Percentiles rank a stretch among this genome's conserved stretches.
phyloP scores from a whole-genome alignment of 1,140 invertebrate species.

The Nymphalis io region DNA sequence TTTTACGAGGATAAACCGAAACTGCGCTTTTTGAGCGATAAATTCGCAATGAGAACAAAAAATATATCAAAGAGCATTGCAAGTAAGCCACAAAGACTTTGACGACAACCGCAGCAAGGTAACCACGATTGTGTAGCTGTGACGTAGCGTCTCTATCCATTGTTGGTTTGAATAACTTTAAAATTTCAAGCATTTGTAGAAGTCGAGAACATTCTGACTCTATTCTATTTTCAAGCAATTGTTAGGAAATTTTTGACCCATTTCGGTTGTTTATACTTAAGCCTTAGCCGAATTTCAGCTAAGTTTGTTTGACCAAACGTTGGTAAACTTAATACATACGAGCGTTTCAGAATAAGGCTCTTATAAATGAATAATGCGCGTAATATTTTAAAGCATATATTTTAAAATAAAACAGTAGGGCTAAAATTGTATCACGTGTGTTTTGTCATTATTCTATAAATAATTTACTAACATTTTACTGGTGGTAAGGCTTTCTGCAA shows the following conservation, averaged over 20 bases:
- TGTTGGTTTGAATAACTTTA: constrained; percentile 3
- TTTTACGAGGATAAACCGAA: neutral
- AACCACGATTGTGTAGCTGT: constrained; percentile 1
- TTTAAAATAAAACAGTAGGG: no score
- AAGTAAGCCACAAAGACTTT: neutral
- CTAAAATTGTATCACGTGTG: no score
- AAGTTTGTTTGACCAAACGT: no score
- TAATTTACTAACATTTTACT: no score
- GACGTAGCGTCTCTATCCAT: neutral
- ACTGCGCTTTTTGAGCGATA: constrained; percentile 2
- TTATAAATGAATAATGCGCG: no score
- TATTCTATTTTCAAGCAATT: neutral
- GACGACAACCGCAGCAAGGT: neutral
- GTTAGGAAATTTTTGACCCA: neutral
- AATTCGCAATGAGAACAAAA: constrained; percentile 3
- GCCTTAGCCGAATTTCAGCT: no score
- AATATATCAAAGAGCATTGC: constrained; percentile 6
- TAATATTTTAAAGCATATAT: no score
- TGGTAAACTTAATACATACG: no score
- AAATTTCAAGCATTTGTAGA: neutral
- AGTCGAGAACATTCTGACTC: constrained; percentile 1
- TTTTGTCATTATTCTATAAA: no score
- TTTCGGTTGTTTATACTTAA: neutral
- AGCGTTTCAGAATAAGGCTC: no score
- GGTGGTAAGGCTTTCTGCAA: no score